phyloP scores from a whole-genome alignment of 35 echinoderm and acorn worm species.

The Ophioderma brevispina region DNA sequence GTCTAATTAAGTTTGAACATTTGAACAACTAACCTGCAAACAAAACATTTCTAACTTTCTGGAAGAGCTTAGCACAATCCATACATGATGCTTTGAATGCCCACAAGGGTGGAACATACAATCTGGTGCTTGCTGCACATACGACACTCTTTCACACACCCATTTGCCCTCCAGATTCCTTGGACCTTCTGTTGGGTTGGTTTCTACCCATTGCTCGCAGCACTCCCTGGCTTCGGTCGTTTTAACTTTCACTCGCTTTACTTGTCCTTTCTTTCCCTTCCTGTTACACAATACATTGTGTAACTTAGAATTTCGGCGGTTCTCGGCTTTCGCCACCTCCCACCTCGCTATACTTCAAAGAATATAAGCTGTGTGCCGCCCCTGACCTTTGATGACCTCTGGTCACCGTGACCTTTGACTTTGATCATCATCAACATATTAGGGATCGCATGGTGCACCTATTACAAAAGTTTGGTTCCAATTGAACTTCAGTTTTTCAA shows the following conservation, averaged over 20 bases:
- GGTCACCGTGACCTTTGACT: too few species aligned
- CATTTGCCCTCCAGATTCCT: slow-evolving; percentile 54
- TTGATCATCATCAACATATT: too few species aligned
- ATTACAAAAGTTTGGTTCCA: too few species aligned
- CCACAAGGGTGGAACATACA: slow-evolving; percentile 79
- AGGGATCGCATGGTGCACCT: too few species aligned
- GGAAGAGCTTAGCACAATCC: slow-evolving; percentile 87
- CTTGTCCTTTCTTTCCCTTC: background rate
- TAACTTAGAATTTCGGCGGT: too few species aligned
- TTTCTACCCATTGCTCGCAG: background rate
- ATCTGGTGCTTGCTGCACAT: slow-evolving; percentile 83
- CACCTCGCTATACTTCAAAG: too few species aligned
- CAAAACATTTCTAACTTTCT: slow-evolving; percentile 79
- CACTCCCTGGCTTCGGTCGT: background rate
- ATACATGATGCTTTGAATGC: slow-evolving; percentile 76
- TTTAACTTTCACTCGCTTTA: background rate
- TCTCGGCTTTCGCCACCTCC: too few species aligned
- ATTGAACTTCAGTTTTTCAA: too few species aligned
- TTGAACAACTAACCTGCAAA: slow-evolving; percentile 75
- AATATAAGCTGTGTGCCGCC: too few species aligned
- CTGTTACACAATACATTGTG: too few species aligned
- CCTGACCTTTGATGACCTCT: too few species aligned
- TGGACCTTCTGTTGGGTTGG: background rate
- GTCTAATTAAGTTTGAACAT: background rate
- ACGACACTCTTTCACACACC: slow-evolving; percentile 70